Conservation (phyloP, 2,113 vertebrate species). For the Catharus fuscescens region DNA sequence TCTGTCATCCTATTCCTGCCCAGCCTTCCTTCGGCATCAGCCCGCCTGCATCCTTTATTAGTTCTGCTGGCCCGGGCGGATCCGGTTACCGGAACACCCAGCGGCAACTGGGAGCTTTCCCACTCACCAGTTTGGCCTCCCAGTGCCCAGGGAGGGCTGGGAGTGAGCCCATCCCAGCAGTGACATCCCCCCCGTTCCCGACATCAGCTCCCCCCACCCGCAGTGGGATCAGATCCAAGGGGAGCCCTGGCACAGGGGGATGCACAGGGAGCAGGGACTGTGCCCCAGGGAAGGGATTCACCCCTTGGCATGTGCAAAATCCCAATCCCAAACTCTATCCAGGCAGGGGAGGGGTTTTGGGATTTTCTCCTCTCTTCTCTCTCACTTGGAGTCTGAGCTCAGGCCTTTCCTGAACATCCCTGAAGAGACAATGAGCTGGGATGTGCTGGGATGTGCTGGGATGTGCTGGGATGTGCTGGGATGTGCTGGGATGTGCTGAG, state of each 20-base stretch:
- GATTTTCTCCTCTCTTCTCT: not conserved
- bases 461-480: not conserved
- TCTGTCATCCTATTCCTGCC: constrained; percentile 58
- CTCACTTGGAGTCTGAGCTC: not conserved
- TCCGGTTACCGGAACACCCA: not conserved
- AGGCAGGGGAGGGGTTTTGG: not conserved
- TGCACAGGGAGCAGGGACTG: accelerated
- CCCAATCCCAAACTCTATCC: not conserved
- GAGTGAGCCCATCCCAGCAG: not conserved
- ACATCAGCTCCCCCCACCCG: accelerated
- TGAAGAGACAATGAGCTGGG: not conserved
- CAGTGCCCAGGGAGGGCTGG: not conserved
- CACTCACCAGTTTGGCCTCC: not conserved
- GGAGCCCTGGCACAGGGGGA: not conserved
- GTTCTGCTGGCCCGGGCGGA: not conserved
- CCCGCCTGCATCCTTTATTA: not conserved
- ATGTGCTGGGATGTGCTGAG: not conserved
- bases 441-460: not conserved
- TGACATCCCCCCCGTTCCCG: not conserved
- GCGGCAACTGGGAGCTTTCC: accelerated
- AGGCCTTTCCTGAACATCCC: not conserved
- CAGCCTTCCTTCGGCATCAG: not conserved
- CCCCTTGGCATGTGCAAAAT: not conserved
- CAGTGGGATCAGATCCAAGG: accelerated
- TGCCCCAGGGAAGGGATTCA: not conserved